Evolutionary conservation across 2,888 invertebrate species (phyloP), one percentile per base, ranked within the genome.

Genomic region (Brachypalpus laphriformis): DNA sequence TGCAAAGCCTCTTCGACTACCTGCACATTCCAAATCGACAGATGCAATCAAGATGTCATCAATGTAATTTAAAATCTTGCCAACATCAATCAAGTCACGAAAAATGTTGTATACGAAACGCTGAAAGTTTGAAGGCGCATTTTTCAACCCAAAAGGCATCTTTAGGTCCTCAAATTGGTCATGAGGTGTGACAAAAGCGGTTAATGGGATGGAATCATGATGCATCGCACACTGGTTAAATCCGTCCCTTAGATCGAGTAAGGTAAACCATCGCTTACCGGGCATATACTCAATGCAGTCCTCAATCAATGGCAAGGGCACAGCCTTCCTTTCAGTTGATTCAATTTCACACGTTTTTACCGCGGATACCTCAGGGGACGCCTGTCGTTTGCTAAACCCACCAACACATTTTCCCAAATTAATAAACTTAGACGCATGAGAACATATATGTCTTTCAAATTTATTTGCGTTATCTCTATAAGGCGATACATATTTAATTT

Each of bases 31-130:
- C 2, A 70, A 49, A 54, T 56, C 54, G 14, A 51, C 25, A 9
- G 61, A 51, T 4, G 70, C 78, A 22, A 83, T 72, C 25, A 83
- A 22, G 20, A 83, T 78, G 28, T 78, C 83, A 63, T 78, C 83
- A 18, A 72, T 74, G 31, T 83, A 83, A 47, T 78, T 54, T 54
- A 78, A 66, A 16, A 83, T 74, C 25, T 51, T 40, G 22, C 61
- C 42, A n/a, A 31, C 28, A 9, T 51, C 56, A 34, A 74, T 74
- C 20, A 72, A 54, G 25, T 66, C 51, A 11, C 42, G 45, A 45
- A 63, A 42, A 28, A 61, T 61, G 18, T 45, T 63, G 18, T 63
- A 47, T 18, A 61, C 61, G 9, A 42, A 59, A 22, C 47, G 7
- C 59, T 59, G 71, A 71, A 71, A 71, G 14, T 70, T 54, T 11